Percentiles rank a stretch among this genome's conserved stretches.
These are phyloP conservation scores for Setipinna tenuifilis DNA, from an alignment of 2,797 vertebrate species.

Conservation along the genomic window DNA sequence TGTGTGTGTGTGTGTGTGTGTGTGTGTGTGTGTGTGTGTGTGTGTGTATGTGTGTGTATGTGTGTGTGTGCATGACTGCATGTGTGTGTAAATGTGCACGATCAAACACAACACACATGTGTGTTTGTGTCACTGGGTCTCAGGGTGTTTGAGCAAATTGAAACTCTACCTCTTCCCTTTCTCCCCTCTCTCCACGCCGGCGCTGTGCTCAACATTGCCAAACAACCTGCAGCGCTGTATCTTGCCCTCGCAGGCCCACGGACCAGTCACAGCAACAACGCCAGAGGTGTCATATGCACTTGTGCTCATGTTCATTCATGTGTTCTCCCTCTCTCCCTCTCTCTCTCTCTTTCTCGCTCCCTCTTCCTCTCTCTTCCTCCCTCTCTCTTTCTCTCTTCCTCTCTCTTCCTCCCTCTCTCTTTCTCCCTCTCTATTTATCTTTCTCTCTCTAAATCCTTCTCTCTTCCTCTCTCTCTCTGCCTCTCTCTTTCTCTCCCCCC, in stretches of 20 bases:
- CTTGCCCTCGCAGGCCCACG: not conserved
- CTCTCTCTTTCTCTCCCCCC: too few relatives aligned
- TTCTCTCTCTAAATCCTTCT: not conserved
- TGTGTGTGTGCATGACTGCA: not conserved
- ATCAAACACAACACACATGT: too few relatives aligned
- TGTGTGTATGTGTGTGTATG: not conserved
- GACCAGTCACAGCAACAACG: not conserved
- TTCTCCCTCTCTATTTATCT: not conserved
- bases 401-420: not conserved
- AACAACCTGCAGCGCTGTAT: not conserved
- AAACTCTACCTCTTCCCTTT: too few relatives aligned
- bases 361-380: not conserved
- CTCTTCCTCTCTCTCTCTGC: not conserved
- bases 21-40: not conserved
- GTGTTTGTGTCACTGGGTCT: not conserved
- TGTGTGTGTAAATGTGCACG: not conserved
- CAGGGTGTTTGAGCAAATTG: too few relatives aligned
- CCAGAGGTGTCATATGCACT: not conserved
- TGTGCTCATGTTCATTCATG: conserved; percentile 14
- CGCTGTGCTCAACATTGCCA: not conserved
- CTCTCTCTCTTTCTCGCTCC: conserved; percentile 24
- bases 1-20: conserved; percentile 13
- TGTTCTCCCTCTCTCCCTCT: not conserved
- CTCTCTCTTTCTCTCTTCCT: conserved; percentile 11
- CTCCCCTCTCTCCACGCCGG: too few relatives aligned